phyloP scores from a whole-genome alignment of 2,113 vertebrate genomes.

The Mustela nigripes region DNA sequence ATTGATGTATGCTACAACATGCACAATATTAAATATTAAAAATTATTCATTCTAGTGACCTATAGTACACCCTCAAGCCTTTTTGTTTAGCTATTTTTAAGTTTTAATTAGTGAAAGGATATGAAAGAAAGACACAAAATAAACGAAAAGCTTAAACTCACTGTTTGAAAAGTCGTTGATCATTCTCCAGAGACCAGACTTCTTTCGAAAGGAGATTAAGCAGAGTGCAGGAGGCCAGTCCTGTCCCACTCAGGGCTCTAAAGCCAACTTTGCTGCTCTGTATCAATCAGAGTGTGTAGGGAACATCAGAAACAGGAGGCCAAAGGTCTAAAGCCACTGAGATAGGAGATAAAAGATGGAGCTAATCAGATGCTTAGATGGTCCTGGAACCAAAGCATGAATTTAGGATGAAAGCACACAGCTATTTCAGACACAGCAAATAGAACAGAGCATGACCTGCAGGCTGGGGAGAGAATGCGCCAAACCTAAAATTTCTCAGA shows the following conservation, averaged over 20 bases:
- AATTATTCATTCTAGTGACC: neutral
- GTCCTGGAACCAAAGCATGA: conserved; percentile 63
- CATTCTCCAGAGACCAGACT: neutral
- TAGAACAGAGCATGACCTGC: conserved; percentile 68
- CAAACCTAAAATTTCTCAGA: conserved; percentile 42
- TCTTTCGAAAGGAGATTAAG: neutral
- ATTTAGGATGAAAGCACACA: conserved; percentile 73
- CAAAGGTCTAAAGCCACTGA: conserved; percentile 75
- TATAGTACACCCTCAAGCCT: neutral
- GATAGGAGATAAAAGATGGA: conserved; percentile 75
- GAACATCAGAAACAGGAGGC: conserved; percentile 56
- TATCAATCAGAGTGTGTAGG: neutral
- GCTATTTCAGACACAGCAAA: conserved; percentile 75
- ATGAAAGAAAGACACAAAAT: neutral
- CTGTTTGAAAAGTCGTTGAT: neutral
- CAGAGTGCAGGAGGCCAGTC: neutral
- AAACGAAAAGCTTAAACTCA: conserved; percentile 33
- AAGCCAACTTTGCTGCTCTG: conserved; percentile 50
- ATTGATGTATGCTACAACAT: neutral
- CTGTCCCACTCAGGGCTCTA: neutral
- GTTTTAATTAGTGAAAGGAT: neutral
- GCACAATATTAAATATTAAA: neutral
- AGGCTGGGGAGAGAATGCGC: neutral
- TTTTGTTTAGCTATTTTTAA: neutral
- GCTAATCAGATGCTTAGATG: conserved; percentile 78